Conservation (phyloP, 2,113 vertebrate genomes). For the Lucifuga dentata region DNA sequence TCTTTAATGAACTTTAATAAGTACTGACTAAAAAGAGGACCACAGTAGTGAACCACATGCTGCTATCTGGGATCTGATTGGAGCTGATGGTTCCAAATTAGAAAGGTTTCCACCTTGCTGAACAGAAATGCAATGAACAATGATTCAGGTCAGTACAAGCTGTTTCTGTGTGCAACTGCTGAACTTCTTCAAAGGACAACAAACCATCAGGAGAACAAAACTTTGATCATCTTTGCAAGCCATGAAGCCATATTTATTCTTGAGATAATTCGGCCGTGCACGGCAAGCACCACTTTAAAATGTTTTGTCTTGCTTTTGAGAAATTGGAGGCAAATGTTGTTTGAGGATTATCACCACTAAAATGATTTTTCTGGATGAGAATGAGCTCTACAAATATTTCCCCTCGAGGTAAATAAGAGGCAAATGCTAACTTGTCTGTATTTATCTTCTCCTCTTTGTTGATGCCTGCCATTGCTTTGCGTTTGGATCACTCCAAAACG, state of each 20-base stretch:
- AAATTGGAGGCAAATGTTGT: constrained; percentile 43
- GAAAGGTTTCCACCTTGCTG: constrained; percentile 26
- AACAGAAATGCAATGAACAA: constrained; percentile 23
- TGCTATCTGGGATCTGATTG: constrained; percentile 44
- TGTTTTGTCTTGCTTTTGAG: constrained; percentile 22
- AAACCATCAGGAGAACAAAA: constrained; percentile 27
- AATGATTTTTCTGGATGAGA: constrained; percentile 51
- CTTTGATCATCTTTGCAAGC: constrained; percentile 26
- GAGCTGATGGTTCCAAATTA: constrained; percentile 49
- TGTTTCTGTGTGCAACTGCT: constrained; percentile 2
- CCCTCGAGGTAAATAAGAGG: constrained; percentile 51
- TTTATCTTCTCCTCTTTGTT: constrained; percentile 49
- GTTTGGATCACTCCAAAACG: constrained; percentile 63
- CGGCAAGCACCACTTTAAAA: constrained; percentile 36
- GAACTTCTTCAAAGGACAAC: constrained; percentile 41
- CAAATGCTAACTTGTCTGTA: constrained; percentile 33
- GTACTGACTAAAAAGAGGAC: constrained; percentile 12
- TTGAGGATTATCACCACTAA: constrained; percentile 57
- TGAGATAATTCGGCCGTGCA: constrained; percentile 42
- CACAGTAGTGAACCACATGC: constrained; percentile 29
- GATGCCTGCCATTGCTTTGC: constrained; percentile 42
- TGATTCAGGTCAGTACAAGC: constrained; percentile 23
- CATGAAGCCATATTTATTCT: constrained; percentile 61
- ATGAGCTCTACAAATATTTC: constrained; percentile 52
- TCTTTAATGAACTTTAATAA: neutral